Evolutionary conservation across 1,140 invertebrate genomes (phyloP).

Genomic region (Drosophila lini): DNA sequence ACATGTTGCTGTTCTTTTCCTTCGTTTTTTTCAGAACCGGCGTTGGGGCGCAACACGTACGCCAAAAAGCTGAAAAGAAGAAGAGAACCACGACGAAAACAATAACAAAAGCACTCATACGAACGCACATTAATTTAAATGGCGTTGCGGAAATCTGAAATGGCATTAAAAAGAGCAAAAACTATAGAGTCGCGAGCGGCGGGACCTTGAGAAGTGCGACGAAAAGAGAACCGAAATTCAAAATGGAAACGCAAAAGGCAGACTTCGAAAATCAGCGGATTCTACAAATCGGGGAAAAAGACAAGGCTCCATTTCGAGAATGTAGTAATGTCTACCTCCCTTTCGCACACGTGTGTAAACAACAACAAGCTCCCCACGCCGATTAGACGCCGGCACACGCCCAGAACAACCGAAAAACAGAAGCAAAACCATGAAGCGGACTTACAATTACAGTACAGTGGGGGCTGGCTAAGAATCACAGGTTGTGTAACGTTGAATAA

Average conservation of each 20-base stretch:
- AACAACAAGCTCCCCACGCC: slow-evolving; percentile 24
- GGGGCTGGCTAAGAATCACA: neutral
- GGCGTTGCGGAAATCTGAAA: slow-evolving; percentile 76
- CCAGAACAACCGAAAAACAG: slow-evolving; percentile 14
- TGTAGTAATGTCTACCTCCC: neutral
- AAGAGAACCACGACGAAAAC: slow-evolving; percentile 12
- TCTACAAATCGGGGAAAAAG: slow-evolving; percentile 1
- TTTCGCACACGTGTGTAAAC: slow-evolving; percentile 14
- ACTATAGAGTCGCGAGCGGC: neutral
- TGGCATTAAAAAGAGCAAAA: slow-evolving; percentile 20
- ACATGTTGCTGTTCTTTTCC: slow-evolving; percentile 14
- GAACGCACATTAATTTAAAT: slow-evolving; percentile 51
- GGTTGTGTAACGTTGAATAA: neutral
- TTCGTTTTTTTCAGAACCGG: slow-evolving; percentile 29
- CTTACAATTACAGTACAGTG: slow-evolving; percentile 42
- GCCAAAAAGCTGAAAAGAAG: slow-evolving; percentile 47
- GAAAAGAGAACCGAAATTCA: slow-evolving; percentile 37
- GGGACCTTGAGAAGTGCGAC: slow-evolving; percentile 60
- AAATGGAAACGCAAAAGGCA: slow-evolving; percentile 37
- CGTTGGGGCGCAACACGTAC: slow-evolving; percentile 73
- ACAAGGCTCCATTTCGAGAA: slow-evolving; percentile 37
- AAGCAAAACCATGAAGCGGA: slow-evolving; percentile 20
- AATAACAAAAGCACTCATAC: slow-evolving; percentile 26
- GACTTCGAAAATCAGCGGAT: slow-evolving; percentile 27
- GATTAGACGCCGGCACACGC: slow-evolving; percentile 48